Evolutionary conservation across 2,797 vertebrate species (phyloP), one percentile per base, ranked within the genome.

Genomic region (Notoglanidium macrostoma): DNA sequence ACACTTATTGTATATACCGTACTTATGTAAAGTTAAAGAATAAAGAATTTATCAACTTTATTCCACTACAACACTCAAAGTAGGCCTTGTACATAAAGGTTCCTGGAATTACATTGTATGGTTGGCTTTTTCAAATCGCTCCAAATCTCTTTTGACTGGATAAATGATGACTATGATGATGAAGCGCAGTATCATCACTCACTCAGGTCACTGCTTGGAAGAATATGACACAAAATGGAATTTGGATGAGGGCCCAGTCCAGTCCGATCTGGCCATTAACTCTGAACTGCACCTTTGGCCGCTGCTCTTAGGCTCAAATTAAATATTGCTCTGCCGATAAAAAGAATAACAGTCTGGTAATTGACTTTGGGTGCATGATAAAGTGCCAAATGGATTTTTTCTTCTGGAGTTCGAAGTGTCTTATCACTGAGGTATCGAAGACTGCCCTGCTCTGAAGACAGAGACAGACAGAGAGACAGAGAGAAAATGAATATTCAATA

Each of bases 311-410:
- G 12, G 77, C 85, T 80, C 29, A 40, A 67, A 70, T 80, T 80
- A 81, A 86, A 86, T 72, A 72, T 72, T 29, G 26, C 40, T 86
- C 23, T 73, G 77, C 76, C 49, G 14, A 79, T 80, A 80, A 80
- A n/a, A 79, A 40, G 85, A 68, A 61, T 77, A 77, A 77, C 84
- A 81, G 63, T 19, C 85, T 72, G 85, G 54, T 72, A 81, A 86
- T 80, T 67, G 63, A 70, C 63, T 81, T 68, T 73, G 63, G 65
- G 77, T 15, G 51, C 35, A 9, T 79, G 55, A 78, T 85, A 14
- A 67, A 78, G 74, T 55, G 84, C 29, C n/a, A 51, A 85, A 85
- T 70, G 26, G 83, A 72, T 57, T 84, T 57, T 84, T 44, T n/a
- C 19, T 40, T 73, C 65, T 55, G 55, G 19, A 70, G 65, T 72